Conservation (phyloP, 2,797 vertebrate genomes). For the Eutrigla gurnardus region DNA sequence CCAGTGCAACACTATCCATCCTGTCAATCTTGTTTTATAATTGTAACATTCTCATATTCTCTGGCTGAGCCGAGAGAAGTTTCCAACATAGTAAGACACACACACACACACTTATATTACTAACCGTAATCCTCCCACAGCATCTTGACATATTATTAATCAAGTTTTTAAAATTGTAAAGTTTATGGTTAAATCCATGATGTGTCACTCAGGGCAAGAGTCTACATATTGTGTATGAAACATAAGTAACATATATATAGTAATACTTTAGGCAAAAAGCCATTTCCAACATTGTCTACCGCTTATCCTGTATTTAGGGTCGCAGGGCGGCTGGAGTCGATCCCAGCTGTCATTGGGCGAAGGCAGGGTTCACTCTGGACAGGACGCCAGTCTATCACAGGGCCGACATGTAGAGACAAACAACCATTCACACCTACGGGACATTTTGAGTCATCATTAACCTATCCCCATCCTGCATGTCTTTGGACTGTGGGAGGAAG, state of each 20-base stretch:
- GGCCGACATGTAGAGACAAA: too few relatives aligned
- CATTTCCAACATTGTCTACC: neutral
- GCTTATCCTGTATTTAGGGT: too few relatives aligned
- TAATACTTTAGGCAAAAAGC: neutral
- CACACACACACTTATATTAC: neutral
- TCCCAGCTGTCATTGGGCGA: too few relatives aligned
- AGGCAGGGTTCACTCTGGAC: too few relatives aligned
- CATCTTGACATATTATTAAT: constrained; percentile 13
- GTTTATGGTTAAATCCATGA: too few relatives aligned
- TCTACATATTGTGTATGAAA: constrained; percentile 1
- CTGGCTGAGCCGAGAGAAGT: constrained; percentile 67
- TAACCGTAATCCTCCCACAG: neutral
- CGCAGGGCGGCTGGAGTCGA: too few relatives aligned
- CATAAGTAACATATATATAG: neutral
- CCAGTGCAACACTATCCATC: constrained; percentile 79
- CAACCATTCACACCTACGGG: too few relatives aligned
- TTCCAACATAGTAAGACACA: constrained; percentile 67
- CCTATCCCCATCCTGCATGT: too few relatives aligned
- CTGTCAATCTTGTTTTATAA: constrained; percentile 85
- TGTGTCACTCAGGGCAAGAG: too few relatives aligned
- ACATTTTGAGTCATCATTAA: too few relatives aligned
- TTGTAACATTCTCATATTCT: constrained; percentile 85
- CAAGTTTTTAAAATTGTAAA: neutral
- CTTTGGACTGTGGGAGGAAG: too few relatives aligned
- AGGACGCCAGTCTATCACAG: too few relatives aligned